Base-by-base conservation (phyloP, 2,113 vertebrate genomes). In the Oncorhynchus gorbuscha region DNA sequence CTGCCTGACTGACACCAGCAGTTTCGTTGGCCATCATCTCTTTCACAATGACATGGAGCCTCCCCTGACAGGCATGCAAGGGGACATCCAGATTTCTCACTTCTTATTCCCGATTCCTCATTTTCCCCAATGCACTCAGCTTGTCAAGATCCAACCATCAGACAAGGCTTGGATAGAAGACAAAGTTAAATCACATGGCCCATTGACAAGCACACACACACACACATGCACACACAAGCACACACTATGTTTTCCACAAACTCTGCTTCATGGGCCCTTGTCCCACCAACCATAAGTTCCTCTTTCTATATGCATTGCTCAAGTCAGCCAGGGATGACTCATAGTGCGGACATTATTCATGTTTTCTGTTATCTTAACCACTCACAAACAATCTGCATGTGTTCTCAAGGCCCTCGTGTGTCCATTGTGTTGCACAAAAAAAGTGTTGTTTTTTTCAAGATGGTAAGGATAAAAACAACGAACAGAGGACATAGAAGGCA, bases 91-190 rank as follows among this genome's bases (percentile, higher is more conserved):
- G 88, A 72, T 82, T 81, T 94, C 39, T 94, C 94, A 94, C 93
- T 94, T 94, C 94, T 94, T 93, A 90, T 93, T 94, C 93, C 94
- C 82, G 88, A 94, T 94, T 94, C 94, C 94, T 93, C 93, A 94
- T 94, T 94, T 91, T 89, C 87, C 89, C 74, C 76, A 75, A 75
- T 77, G 32, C 58, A 72, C 76, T 73, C 84, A 77, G 85, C 81
- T 86, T 81, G 75, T 79, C 77, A 76, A 87, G 78, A 89, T 75
- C 82, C 12, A 80, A 77, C 83, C 64, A 83, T 71, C 81, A 87
- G 86, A 84, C 84, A 58, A 22, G 77, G 74, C 74, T 22, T 28
- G 32, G 66, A 75, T 61, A 73, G 72, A 92, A 91, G 86, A 86
- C 84, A 32, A 79, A 76, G 74, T 74, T 87, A 84, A 87, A 83